Percentiles rank a stretch among this genome's conserved stretches.
Evolutionary conservation across 2,888 invertebrate genomes (phyloP).

Genomic region (Chrysolina haemoptera): DNA sequence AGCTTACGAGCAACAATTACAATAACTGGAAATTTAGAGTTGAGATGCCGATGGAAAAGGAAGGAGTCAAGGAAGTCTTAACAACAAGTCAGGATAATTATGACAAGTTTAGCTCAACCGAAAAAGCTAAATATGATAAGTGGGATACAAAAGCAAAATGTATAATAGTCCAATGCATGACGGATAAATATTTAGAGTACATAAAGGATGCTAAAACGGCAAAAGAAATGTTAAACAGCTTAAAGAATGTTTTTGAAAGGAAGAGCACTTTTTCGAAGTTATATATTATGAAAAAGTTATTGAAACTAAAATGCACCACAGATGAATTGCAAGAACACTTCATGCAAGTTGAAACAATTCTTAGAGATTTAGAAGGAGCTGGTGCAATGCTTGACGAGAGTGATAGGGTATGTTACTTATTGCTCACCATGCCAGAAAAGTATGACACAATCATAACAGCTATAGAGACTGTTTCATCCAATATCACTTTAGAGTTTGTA

Average conservation of each 20-base stretch:
- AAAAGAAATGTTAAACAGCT: conserved; percentile 36
- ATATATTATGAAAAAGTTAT: conserved; percentile 39
- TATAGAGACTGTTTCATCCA: conserved; percentile 43
- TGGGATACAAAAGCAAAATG: conserved; percentile 18
- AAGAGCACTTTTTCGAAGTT: conserved; percentile 48
- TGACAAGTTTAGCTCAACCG: not conserved
- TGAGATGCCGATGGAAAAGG: conserved; percentile 21
- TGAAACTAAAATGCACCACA: conserved; percentile 31
- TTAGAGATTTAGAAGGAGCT: conserved; percentile 44
- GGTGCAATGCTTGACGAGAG: conserved; percentile 48
- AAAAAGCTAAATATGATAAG: not conserved
- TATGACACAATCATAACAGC: conserved; percentile 52
- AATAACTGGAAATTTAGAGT: conserved; percentile 25
- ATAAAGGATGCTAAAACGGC: conserved; percentile 36
- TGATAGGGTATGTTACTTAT: conserved; percentile 51
- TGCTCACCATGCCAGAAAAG: conserved; percentile 46
- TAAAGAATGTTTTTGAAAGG: conserved; percentile 44
- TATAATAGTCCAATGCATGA: conserved; percentile 27
- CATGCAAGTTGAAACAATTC: conserved; percentile 47
- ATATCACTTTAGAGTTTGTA: conserved; percentile 48
- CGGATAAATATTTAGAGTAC: conserved; percentile 35
- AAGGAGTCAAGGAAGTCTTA: not conserved
- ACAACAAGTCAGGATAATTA: not conserved
- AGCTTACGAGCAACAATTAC: conserved; percentile 27
- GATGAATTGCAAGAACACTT: conserved; percentile 49